Percentiles rank a stretch among this genome's conserved stretches.
phyloP scores from a whole-genome alignment of 2,113 vertebrate species.

The Prunella himalayana region DNA sequence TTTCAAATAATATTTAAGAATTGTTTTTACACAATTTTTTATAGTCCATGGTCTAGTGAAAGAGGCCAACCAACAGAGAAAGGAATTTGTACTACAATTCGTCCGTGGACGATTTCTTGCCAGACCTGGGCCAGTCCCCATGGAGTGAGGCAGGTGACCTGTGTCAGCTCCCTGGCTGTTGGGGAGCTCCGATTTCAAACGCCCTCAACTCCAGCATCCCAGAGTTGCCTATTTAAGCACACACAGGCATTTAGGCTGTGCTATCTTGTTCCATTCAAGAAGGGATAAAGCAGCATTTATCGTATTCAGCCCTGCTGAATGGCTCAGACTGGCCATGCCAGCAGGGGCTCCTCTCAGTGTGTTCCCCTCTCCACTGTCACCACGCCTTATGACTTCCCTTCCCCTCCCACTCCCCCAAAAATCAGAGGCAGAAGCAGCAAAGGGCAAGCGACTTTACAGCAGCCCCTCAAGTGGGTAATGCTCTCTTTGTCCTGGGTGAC shows the following conservation, averaged over 20 bases:
- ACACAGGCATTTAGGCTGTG: slow-evolving; percentile 83
- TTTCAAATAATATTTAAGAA: slow-evolving; percentile 85
- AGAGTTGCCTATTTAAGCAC: slow-evolving; percentile 82
- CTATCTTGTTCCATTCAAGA: slow-evolving; percentile 85
- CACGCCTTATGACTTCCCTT: neutral
- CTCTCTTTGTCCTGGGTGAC: neutral
- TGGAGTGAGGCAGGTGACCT: slow-evolving; percentile 82
- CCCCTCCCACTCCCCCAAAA: slow-evolving; percentile 2
- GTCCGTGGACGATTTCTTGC: slow-evolving; percentile 76
- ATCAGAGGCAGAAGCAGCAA: neutral
- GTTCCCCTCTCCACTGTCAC: neutral
- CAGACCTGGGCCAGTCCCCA: slow-evolving; percentile 73
- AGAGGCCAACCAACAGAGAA: slow-evolving; percentile 76
- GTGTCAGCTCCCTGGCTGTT: slow-evolving; percentile 82
- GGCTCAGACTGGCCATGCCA: slow-evolving; percentile 79
- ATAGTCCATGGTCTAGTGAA: slow-evolving; percentile 79
- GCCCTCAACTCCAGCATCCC: slow-evolving; percentile 78
- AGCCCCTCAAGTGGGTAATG: neutral
- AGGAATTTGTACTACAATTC: slow-evolving; percentile 81
- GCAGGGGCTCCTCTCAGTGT: slow-evolving; percentile 78
- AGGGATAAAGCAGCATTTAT: slow-evolving; percentile 89
- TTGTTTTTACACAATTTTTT: slow-evolving; percentile 85
- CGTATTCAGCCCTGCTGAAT: slow-evolving; percentile 91
- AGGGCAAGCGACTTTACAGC: neutral
- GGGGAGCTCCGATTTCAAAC: slow-evolving; percentile 85